Evolutionary conservation across 2,113 vertebrate genomes (phyloP).

Genomic region (Oryzias melastigma): DNA sequence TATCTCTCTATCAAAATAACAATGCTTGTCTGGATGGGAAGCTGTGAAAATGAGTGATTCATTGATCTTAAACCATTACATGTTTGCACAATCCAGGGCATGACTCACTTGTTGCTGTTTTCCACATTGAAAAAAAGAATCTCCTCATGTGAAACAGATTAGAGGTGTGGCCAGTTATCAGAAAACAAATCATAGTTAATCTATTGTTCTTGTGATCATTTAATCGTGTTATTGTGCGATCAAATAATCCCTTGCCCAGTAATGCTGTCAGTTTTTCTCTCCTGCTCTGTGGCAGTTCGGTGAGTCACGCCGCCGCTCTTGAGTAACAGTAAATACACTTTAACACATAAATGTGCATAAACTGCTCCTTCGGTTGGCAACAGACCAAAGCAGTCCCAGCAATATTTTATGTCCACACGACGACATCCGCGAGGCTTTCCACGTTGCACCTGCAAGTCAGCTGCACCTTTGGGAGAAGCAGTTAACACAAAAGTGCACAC

Average conservation of each 20-base stretch:
- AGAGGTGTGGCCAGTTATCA: slow-evolving; percentile 60
- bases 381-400: slow-evolving; percentile 28
- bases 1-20: slow-evolving; percentile 34
- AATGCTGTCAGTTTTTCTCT: slow-evolving; percentile 3
- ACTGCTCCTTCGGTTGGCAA: slow-evolving; percentile 21
- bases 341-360: slow-evolving; percentile 1
- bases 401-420: slow-evolving; percentile 37
- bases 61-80: slow-evolving; percentile 68
- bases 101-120: slow-evolving; percentile 38
- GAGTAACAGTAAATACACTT: slow-evolving; percentile 6
- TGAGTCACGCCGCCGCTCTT: background rate
- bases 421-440: slow-evolving; percentile 17
- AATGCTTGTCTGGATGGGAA: too few species aligned
- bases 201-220: slow-evolving; percentile 29
- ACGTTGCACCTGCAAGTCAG: slow-evolving; percentile 56
- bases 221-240: slow-evolving; percentile 17
- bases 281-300: background rate
- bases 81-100: slow-evolving; percentile 50
- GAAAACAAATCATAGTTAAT: slow-evolving; percentile 15
- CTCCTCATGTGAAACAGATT: slow-evolving; percentile 18
- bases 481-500: slow-evolving; percentile 42
- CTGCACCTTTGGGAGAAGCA: slow-evolving; percentile 50
- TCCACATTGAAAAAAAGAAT: slow-evolving; percentile 32
- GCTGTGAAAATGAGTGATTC: background rate
- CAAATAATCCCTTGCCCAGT: slow-evolving; percentile 25